Base-by-base conservation (phyloP, 2,888 invertebrate genomes). In the Argyresthia goedartella region DNA sequence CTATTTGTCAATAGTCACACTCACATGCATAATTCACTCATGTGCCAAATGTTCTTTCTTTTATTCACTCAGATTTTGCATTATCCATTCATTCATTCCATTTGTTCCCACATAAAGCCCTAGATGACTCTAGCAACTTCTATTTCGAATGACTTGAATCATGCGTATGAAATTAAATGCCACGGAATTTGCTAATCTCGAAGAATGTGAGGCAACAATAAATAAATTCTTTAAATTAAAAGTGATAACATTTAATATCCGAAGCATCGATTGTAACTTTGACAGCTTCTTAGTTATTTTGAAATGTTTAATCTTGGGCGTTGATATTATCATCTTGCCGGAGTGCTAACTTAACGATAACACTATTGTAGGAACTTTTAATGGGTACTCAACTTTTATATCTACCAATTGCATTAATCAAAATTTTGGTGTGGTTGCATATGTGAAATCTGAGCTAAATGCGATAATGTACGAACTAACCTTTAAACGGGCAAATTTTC, bases 331-430 rank as follows among this genome's bases (percentile, higher is more conserved):
- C 8, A 36, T 48, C 15, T 25, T 50, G 11, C 41, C 49, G 15
- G 49, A 50, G n/a, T 50, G 50, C 44, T 34, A 44, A 44, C 44
- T 50, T n/a, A 25, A 14, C 14, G 44, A 50, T 14, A 33, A 11
- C 3, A 43, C 35, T n/a, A 33, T 43, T 15, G 10, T 43, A 25
- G 34, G 33, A 9, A 4, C 3, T n/a, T 7, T 50, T 4, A 14
- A 44, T 4, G 50, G 50, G 10, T 50, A n/a, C n/a, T n/a, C n/a
- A n/a, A n/a, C n/a, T n/a, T n/a, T n/a, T n/a, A n/a, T n/a, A n/a
- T n/a, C n/a, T 34, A 44, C 8, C 13, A 44, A 2, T 43, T 43
- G 35, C 35, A 42, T 50, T 8, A 50, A 50, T 44, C 33, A 50
- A 44, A 34, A 43, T 14, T 7, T 33, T 10, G 50, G 50, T 14